Evolutionary conservation across 2,797 vertebrate genomes (phyloP), one percentile per base, ranked within the genome.

Genomic region (Podarcis siculus): DNA sequence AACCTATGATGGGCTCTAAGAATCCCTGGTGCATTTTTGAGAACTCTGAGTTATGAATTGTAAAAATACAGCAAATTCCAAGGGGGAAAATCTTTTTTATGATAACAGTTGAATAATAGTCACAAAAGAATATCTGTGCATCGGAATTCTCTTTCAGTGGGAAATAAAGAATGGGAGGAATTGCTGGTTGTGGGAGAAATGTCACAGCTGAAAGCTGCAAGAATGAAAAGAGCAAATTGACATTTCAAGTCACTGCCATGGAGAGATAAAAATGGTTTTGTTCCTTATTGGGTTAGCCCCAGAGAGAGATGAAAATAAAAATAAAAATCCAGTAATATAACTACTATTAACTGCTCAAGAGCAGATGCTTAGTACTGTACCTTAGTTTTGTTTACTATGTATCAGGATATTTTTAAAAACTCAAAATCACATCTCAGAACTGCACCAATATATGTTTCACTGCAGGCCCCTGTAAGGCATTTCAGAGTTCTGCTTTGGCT

Each of bases 91-190:
- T 55, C 72, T 95, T 93, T 73, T 89, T 91, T 93, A 86, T 91
- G 88, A 75, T 91, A 92, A 95, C 6, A 91, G 72, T 76, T 93
- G 90, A 93, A 93, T 88, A 93, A 76, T 81, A 89, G 86, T 83
- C 93, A 94, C 91, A 96, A 94, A 95, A 94, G 94, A 95, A 84
- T 88, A 94, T 93, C 94, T 93, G 90, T 95, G 94, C 95, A 96
- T 96, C 93, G 90, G 93, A 95, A 91, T 92, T 90, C 90, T 96
- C 87, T 88, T 92, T 91, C 90, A 94, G 90, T 76, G 1, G 2
- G 73, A 92, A 87, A 92, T 86, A 73, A 42, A 77, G 94, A 94
- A 95, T 35, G 87, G 89, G 85, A 93, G 92, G 90, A 93, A 92
- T 94, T 82, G 87, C 83, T 78, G 86, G 93, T 92, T 90, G 87